A percentile compares a stretch with the other conserved stretches of the same genome.
Conservation (phyloP, 1,140 invertebrate species). For the Fopius arisanus region DNA sequence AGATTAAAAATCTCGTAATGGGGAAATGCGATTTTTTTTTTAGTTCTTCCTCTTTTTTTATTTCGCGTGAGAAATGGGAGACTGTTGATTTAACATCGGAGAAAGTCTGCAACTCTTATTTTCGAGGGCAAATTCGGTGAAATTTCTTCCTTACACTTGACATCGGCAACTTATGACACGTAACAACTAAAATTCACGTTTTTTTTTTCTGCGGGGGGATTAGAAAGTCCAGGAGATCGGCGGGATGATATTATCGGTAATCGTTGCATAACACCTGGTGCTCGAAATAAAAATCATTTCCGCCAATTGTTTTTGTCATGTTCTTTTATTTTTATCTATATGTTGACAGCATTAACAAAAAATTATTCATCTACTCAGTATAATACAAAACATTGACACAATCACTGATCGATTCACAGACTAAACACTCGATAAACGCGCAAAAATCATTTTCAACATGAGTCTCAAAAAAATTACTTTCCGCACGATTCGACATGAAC, state of each 20-base stretch:
- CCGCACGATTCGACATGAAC: no score
- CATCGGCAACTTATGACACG: neutral
- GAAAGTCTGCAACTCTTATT: neutral
- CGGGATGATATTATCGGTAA: neutral
- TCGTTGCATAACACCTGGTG: neutral
- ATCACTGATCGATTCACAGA: no score
- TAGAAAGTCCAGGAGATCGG: neutral
- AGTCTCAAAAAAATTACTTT: no score
- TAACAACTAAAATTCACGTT: neutral
- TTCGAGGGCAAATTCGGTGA: conserved; percentile 8
- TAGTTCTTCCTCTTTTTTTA: neutral
- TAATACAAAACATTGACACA: neutral
- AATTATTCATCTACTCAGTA: neutral
- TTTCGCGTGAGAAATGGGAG: neutral
- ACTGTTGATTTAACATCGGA: neutral
- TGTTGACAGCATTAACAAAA: neutral
- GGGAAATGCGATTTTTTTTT: no score
- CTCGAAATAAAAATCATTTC: neutral
- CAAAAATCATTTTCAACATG: no score
- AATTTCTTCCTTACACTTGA: conserved; percentile 1
- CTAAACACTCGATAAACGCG: neutral
- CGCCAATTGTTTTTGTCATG: neutral
- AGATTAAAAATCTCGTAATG: no score
- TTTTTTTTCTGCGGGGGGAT: neutral
- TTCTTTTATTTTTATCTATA: neutral